Evolutionary conservation across 92 coral and sea anemone species (phyloP).

Genomic region (Micromussa lordhowensis): DNA sequence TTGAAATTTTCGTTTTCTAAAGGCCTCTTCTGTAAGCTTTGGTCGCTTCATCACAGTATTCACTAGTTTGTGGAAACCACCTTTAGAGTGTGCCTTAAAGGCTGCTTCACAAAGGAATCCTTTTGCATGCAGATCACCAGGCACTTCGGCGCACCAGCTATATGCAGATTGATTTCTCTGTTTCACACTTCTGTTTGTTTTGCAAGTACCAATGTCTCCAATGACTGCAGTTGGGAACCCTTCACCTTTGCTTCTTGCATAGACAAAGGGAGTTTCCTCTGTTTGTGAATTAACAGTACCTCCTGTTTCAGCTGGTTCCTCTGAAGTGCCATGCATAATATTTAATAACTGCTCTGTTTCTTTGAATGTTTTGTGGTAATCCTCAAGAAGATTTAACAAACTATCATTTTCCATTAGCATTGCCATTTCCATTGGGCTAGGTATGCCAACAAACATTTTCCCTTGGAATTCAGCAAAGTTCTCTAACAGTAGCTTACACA

Average conservation of each 20-base stretch:
- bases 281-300: too few relatives aligned
- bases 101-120: background rate
- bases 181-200: conserved; percentile 31
- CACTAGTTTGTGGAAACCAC: conserved; percentile 11
- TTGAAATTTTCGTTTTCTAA: conserved; percentile 4
- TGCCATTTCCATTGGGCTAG: conserved; percentile 55
- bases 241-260: background rate
- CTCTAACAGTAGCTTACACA: conserved; percentile 44
- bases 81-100: background rate
- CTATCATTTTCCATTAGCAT: conserved; percentile 13
- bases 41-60: conserved; percentile 39
- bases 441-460: conserved; percentile 26
- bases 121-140: background rate
- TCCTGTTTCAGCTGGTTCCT: too few relatives aligned
- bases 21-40: conserved; percentile 39
- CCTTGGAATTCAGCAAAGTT: conserved; percentile 50
- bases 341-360: too few relatives aligned
- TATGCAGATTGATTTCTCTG: conserved; percentile 21
- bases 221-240: conserved; percentile 30
- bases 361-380: background rate
- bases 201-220: conserved; percentile 59
- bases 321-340: too few relatives aligned
- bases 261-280: too few relatives aligned
- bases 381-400: background rate
- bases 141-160: conserved; percentile 44